Evolutionary conservation across 2,113 vertebrate genomes (phyloP).

Genomic region (Calyptomena viridis): DNA sequence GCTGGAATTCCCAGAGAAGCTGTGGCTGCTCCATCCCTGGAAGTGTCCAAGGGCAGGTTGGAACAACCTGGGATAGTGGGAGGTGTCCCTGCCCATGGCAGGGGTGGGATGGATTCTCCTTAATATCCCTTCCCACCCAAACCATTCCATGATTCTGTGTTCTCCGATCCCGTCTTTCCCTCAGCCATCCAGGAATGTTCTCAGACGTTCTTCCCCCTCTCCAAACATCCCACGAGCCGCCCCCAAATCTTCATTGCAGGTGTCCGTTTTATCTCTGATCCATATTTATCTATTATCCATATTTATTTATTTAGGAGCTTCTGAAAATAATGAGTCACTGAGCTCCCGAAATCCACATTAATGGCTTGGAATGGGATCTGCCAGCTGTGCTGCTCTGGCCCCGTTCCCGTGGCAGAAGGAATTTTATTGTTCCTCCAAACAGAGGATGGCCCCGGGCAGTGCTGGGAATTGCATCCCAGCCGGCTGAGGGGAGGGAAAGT

Average conservation of each 20-base stretch:
- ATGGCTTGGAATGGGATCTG: neutral
- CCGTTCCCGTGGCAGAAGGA: neutral
- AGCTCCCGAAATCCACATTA: neutral
- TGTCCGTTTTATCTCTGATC: neutral
- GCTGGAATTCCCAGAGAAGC: too few species aligned
- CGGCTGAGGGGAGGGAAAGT: neutral
- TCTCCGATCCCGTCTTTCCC: fast-evolving
- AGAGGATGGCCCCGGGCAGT: neutral
- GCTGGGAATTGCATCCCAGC: neutral
- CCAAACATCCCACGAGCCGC: neutral
- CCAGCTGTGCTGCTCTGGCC: neutral
- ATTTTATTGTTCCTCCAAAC: neutral
- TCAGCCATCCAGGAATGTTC: neutral
- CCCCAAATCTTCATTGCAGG: neutral
- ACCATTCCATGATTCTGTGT: fast-evolving
- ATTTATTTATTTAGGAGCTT: neutral
- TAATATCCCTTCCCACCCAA: neutral
- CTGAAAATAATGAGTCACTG: neutral
- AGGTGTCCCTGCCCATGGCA: neutral
- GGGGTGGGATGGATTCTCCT: neutral
- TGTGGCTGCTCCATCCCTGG: neutral
- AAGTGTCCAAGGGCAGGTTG: neutral
- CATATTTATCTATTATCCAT: too few species aligned
- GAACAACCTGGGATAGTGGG: neutral
- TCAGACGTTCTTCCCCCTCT: neutral